Base-by-base conservation (phyloP, 2,113 vertebrate genomes). In the Chascanopsetta lugubris region DNA sequence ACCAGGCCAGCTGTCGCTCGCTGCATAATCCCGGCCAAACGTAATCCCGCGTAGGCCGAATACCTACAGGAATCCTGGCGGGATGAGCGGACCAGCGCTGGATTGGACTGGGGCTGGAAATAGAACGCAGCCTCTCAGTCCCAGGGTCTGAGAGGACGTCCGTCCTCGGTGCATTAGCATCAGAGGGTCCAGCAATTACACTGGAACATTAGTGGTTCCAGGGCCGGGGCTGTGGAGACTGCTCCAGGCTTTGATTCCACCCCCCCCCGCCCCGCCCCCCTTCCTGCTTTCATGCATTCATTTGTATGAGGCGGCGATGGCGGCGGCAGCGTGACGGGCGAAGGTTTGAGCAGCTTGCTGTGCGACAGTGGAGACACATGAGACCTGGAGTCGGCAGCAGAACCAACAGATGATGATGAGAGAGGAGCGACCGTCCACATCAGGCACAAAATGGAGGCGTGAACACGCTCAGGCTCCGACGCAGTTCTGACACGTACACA, bases 111-210 rank as follows among this genome's bases (percentile, higher is more conserved):
- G 49, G 71, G n/a, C 71, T 69, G 48, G 59, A 77, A 61, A 69
- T 25, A 49, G 69, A 67, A 25, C 2, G 8, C 25, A 30, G 43
- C 48, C n/a, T 59, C 46, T 43, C 56, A 54, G 46, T n/a, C n/a
- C 38, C 55, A 64, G 54, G 69, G 24, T 25, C 24, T 27, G 61
- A 66, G 38, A 75, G 55, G 43, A 58, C 61, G 8, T 62, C 61
- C 61, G 8, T 62, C 26, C 36, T 38, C 38, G 12, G 43, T 0
- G 62, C 69, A 71, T 71, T 70, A 72, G 65, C 79, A 83, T 76
- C 70, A 80, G 48, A 83, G 75, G 82, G 61, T 59, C 54, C 27
- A 42, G 25, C 76, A 68, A 69, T 83, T 78, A 77, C 53, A 43
- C 27, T 51, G 75, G 72, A 73, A 79, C 61, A 71, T 67, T 57